phyloP scores from a whole-genome alignment of 2,888 invertebrate genomes.

The Eurytoma adleriae region DNA sequence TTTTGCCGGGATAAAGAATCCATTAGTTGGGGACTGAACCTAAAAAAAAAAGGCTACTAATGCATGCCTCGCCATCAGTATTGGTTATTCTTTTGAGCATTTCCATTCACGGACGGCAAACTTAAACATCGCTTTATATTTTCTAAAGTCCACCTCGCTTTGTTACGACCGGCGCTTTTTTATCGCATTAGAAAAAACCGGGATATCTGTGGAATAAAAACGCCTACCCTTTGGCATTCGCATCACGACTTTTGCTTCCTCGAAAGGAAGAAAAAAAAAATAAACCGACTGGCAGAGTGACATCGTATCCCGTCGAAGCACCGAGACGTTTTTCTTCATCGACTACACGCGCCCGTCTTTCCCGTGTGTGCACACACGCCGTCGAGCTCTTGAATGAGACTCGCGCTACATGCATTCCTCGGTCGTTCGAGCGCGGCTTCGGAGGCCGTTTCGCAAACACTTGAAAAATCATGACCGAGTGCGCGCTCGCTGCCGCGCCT shows the following conservation, averaged over 20 bases:
- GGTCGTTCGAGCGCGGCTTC: not conserved
- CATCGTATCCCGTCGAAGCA: too few relatives aligned
- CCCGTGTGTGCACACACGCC: not conserved
- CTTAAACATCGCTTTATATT: too few relatives aligned
- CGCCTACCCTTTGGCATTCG: too few relatives aligned
- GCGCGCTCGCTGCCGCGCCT: not conserved
- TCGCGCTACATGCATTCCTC: not conserved
- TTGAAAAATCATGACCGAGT: constrained; percentile 18
- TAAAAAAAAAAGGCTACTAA: constrained; percentile 22
- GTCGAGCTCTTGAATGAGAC: too few relatives aligned
- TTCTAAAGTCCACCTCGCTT: too few relatives aligned
- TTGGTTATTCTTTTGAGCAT: not conserved
- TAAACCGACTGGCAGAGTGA: too few relatives aligned
- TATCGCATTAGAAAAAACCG: too few relatives aligned
- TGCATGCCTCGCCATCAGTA: not conserved
- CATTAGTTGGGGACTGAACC: constrained; percentile 5
- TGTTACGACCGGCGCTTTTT: too few relatives aligned
- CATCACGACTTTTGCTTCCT: too few relatives aligned
- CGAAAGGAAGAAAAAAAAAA: too few relatives aligned
- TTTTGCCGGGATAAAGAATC: constrained; percentile 26
- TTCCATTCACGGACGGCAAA: too few relatives aligned
- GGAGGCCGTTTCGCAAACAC: not conserved
- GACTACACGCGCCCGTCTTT: not conserved
- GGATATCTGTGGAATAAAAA: too few relatives aligned
- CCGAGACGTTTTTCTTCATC: not conserved